Percentiles rank a stretch among this genome's conserved stretches.
Evolutionary conservation across 2,113 vertebrate species (phyloP).

Genomic region (Syngnathoides biaculeatus): DNA sequence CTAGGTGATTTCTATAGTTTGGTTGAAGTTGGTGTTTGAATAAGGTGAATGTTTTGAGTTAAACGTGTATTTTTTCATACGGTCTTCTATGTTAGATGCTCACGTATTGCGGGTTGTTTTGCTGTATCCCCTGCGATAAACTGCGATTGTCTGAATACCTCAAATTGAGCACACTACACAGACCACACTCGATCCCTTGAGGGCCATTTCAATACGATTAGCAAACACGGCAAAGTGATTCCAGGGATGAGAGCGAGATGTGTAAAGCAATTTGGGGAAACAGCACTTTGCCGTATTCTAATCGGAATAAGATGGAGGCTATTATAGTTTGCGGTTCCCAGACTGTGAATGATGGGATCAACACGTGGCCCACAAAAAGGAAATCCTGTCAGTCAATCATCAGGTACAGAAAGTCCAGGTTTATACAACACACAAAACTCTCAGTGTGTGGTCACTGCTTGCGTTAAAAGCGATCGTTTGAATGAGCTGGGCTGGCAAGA

Average conservation of each 20-base stretch:
- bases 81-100: background rate
- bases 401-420: background rate
- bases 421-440: background rate
- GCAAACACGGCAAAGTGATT: conserved; percentile 21
- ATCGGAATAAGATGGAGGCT: conserved; percentile 20
- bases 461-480: conserved; percentile 16
- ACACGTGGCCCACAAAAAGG: conserved; percentile 14
- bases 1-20: too few species aligned
- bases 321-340: conserved; percentile 20
- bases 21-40: too few species aligned
- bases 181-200: conserved; percentile 14
- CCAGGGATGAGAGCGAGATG: conserved; percentile 18
- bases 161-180: conserved; percentile 2
- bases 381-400: conserved; percentile 22
- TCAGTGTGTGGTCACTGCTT: background rate
- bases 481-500: conserved; percentile 34
- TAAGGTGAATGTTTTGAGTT: too few species aligned
- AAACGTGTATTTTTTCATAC: background rate
- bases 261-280: conserved; percentile 19
- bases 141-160: background rate
- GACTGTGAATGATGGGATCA: conserved; percentile 25
- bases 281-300: conserved; percentile 8
- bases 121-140: background rate
- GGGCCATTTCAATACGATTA: conserved; percentile 33
- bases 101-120: background rate